Base-by-base conservation (phyloP, 2,888 invertebrate genomes). In the Leptinotarsa peninsularis region DNA sequence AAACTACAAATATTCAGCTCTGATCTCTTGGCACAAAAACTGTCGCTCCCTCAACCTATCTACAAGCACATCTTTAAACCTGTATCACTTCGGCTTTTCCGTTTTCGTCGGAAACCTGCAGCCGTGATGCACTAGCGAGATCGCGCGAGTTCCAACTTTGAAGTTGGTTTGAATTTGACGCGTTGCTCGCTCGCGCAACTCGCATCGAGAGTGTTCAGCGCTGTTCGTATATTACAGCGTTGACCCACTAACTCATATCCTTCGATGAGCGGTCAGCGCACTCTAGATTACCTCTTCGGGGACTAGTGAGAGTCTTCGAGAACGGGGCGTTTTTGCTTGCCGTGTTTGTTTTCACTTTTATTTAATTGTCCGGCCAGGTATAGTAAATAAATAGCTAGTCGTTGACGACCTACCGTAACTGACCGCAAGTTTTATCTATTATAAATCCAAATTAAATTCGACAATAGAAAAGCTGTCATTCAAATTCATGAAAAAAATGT, bases 221-320 rank as follows among this genome's bases (percentile, higher is more conserved):
- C 43, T 71, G 74, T 58, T 75, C 72, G 75, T 50, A 69, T 71
- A 63, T 73, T 73, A 63, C 71, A 72, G 67, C 76, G 84, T 80
- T 89, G 89, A 89, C 89, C 89, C 86, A 89, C 88, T 89, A 88
- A 88, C 88, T 88, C 86, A 87, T 85, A 88, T 89, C 87, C 85
- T 84, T 82, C 86, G 84, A 83, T 84, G 18, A 82, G 84, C 85
- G 88, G 87, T 88, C 88, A 86, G 84, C 86, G 88, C 86, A 87
- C 88, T 86, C 86, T 81, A 78, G 77, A 81, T 80, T 77, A 77
- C 76, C 71, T 76, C 78, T 63, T 78, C 73, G 50, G 67, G 66
- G 67, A 43, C 23, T 49, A 58, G 72, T 71, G 78, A 77, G 74
- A 77, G 72, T 78, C 71, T 76, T 78, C 67, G 71, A 72, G 83